These are phyloP conservation scores for Gobio gobio DNA, from an alignment of 2,113 vertebrate genomes.

Conservation along the genomic window DNA sequence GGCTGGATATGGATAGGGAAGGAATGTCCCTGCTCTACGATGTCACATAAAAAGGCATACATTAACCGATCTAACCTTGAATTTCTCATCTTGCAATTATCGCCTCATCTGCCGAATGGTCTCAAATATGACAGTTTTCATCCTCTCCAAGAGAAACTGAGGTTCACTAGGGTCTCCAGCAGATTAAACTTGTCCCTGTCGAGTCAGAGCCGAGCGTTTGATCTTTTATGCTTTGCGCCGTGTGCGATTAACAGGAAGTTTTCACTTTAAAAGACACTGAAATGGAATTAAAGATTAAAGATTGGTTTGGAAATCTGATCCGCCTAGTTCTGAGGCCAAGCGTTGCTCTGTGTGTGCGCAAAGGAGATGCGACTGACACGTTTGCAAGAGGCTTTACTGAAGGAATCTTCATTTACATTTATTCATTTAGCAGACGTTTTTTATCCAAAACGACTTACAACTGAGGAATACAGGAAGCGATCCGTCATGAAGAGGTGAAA, in stretches of 20 bases:
- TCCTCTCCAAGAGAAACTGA: constrained; percentile 29
- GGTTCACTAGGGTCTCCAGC: constrained; percentile 9
- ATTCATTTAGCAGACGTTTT: too few relatives aligned
- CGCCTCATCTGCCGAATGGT: background rate
- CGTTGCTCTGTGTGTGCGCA: background rate
- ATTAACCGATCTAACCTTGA: background rate
- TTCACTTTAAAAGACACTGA: constrained; percentile 24
- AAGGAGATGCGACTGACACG: background rate
- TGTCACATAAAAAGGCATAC: background rate
- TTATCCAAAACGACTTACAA: too few relatives aligned
- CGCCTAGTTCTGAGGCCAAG: constrained; percentile 37
- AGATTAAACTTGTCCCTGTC: constrained; percentile 41
- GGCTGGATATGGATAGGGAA: background rate
- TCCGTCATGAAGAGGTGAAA: too few relatives aligned
- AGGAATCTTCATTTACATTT: background rate
- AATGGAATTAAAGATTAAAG: background rate
- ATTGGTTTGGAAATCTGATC: constrained; percentile 41
- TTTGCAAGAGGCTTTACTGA: background rate
- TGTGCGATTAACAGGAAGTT: constrained; percentile 24
- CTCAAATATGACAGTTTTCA: constrained; percentile 14
- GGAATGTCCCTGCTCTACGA: background rate
- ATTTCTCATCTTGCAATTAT: background rate
- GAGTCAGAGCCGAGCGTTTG: constrained; percentile 26
- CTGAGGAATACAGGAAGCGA: too few relatives aligned
- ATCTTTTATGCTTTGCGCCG: constrained; percentile 23